phyloP scores from a whole-genome alignment of 2,113 vertebrate species.

The Lasiurus borealis region DNA sequence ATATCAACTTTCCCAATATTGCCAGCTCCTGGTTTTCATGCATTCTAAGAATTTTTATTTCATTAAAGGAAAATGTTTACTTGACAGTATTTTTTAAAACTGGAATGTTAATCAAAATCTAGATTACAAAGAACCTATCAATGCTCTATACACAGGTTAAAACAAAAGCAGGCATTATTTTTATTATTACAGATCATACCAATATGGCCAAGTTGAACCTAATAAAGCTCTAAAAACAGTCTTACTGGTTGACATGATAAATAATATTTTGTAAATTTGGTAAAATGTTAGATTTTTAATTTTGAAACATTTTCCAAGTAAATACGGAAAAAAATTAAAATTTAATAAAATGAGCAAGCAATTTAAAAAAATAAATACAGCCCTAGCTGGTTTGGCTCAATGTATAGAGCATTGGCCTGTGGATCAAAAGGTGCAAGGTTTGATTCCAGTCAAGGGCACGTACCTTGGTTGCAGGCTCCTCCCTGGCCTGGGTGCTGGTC shows the following conservation, averaged over 20 bases:
- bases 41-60: neutral
- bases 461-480: neutral
- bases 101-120: neutral
- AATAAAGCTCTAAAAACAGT: neutral
- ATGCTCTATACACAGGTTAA: neutral
- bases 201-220: neutral
- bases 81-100: neutral
- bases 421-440: neutral
- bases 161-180: neutral
- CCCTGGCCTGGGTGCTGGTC: fast-evolving
- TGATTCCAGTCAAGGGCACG: neutral
- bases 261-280: neutral
- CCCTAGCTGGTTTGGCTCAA: neutral
- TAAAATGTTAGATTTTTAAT: neutral
- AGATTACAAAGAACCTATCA: neutral
- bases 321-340: slow-evolving; percentile 5
- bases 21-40: neutral
- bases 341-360: neutral
- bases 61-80: neutral
- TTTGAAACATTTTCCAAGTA: slow-evolving; percentile 5
- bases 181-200: neutral
- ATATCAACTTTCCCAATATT: neutral
- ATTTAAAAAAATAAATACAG: neutral
- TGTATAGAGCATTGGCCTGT: neutral
- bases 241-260: neutral